These are phyloP conservation scores for Laothoe populi DNA, from an alignment of 2,888 invertebrate species.

Conservation along the genomic window DNA sequence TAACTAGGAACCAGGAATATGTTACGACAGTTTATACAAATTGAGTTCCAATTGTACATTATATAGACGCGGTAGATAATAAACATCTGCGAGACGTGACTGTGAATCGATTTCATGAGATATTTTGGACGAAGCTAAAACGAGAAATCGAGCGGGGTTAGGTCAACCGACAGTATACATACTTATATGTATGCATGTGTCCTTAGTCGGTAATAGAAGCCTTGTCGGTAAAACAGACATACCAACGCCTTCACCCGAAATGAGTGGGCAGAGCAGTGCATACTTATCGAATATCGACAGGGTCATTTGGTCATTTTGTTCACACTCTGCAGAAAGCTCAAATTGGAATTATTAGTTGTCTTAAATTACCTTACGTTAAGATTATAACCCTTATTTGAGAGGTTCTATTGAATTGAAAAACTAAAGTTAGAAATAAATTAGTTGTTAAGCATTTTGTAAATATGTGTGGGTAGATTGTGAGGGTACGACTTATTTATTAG, in stretches of 20 bases:
- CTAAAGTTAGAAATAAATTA: no score
- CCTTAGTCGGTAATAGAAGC: not conserved
- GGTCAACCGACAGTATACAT: constrained; percentile 39
- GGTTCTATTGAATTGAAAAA: no score
- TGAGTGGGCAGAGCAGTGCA: not conserved
- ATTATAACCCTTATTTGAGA: no score
- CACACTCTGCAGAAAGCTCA: no score
- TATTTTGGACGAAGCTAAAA: constrained; percentile 66
- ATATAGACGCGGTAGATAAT: not conserved
- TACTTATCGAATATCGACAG: no score
- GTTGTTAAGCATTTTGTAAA: no score
- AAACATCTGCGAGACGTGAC: constrained; percentile 34
- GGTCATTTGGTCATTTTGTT: no score
- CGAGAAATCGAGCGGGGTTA: constrained; percentile 45
- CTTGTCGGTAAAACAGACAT: not conserved
- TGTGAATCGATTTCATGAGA: constrained; percentile 54
- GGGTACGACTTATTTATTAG: no score
- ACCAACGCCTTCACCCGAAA: not conserved
- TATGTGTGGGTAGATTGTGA: no score
- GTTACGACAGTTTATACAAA: not conserved
- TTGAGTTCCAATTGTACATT: not conserved
- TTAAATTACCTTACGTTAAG: no score
- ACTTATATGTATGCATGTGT: not conserved
- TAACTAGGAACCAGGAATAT: not conserved
- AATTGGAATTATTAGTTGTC: no score